Percentiles rank a stretch among this genome's conserved stretches.
phyloP scores from a whole-genome alignment of 2,797 vertebrate species.

The Synanceia verrucosa region DNA sequence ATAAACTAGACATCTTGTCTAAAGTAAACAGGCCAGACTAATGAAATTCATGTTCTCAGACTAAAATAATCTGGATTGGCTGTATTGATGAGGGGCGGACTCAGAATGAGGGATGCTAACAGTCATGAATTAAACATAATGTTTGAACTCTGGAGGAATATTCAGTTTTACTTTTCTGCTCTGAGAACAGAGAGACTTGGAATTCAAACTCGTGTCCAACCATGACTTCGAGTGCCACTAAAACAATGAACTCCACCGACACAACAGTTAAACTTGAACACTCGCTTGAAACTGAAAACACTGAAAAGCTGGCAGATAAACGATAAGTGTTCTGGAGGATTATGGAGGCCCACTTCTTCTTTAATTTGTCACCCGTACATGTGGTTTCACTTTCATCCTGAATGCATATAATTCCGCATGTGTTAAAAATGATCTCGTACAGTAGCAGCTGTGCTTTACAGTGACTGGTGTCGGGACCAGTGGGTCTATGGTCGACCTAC shows the following conservation, averaged over 20 bases:
- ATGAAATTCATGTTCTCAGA: background rate
- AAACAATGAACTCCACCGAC: background rate
- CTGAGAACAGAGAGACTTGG: background rate
- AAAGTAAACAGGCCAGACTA: background rate
- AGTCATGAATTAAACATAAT: slow-evolving; percentile 37
- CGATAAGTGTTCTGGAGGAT: background rate
- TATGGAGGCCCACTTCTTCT: background rate
- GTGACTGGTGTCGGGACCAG: slow-evolving; percentile 26
- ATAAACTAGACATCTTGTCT: background rate
- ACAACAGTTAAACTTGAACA: background rate
- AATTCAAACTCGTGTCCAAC: background rate
- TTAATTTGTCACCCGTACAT: background rate
- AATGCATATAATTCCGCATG: background rate
- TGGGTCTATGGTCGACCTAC: slow-evolving; percentile 34
- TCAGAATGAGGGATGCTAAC: background rate
- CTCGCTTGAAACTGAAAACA: background rate
- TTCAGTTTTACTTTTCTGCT: slow-evolving; percentile 6
- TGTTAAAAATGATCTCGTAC: background rate
- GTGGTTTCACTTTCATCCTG: background rate
- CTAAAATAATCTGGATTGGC: background rate
- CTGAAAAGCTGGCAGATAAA: background rate
- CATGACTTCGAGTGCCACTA: background rate
- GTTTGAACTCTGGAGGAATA: slow-evolving; percentile 17
- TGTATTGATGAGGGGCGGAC: background rate
- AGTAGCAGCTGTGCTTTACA: slow-evolving; percentile 21